Percentiles rank a stretch among this genome's conserved stretches.
Conservation (phyloP, 2,113 vertebrate species). For the Melanerpes aurifrons region DNA sequence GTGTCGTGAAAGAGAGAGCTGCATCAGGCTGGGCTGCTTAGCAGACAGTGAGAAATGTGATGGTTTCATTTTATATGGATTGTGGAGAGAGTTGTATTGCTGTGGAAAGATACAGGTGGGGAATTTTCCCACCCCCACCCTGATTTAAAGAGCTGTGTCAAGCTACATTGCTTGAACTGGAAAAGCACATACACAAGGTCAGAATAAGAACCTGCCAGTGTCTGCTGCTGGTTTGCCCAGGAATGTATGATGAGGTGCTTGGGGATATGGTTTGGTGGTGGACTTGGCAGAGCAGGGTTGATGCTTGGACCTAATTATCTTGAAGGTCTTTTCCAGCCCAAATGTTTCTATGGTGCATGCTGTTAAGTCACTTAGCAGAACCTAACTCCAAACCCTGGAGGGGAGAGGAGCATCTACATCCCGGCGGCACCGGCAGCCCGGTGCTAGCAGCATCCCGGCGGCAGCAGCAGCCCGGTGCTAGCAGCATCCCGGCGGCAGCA, state of each 20-base stretch:
- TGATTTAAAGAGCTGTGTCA: not conserved
- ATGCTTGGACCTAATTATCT: too few species aligned
- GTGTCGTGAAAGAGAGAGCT: not conserved
- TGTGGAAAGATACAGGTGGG: not conserved
- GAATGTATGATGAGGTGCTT: too few species aligned
- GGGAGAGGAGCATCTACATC: too few species aligned
- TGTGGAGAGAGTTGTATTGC: not conserved
- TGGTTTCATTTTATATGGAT: not conserved
- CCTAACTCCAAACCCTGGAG: rapidly evolving
- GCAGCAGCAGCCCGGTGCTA: not conserved
- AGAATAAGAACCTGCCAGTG: not conserved
- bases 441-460: not conserved
- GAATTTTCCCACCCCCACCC: not conserved
- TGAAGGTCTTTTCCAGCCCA: too few species aligned
- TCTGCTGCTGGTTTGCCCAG: not conserved
- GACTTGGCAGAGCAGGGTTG: too few species aligned
- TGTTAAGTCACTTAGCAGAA: rapidly evolving
- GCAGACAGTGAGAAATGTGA: not conserved
- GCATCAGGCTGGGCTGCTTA: not conserved
- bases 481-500: not conserved
- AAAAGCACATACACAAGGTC: rapidly evolving
- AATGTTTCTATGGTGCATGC: not conserved
- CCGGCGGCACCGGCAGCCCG: too few species aligned
- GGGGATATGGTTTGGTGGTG: too few species aligned
- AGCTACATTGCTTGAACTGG: not conserved